Evolutionary conservation across 2,797 vertebrate species (phyloP), one percentile per base, ranked within the genome.

Genomic region (Eupleurogrammus muticus): DNA sequence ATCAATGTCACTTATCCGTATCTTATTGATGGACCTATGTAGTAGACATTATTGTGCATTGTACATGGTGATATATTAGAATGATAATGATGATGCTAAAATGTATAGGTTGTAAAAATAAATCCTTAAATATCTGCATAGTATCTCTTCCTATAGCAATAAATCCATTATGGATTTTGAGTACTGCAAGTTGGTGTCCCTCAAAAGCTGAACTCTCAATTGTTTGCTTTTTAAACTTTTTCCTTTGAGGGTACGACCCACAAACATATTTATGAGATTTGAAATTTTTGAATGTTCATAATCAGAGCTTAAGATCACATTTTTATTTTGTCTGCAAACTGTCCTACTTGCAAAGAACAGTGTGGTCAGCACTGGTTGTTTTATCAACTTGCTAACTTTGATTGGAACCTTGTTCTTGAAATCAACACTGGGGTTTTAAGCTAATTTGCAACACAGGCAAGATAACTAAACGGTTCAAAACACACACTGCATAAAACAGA

Each of bases 331-430:
- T 1, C 24, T 53, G 50, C n/a, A 51, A 32, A 13, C 28, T 35
- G 5, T 42, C 21, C 14, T 14, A 16, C 24, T 36, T 35, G 38
- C 13, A 1, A 44, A 52, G 47, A 21, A n/a, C 19, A 24, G 0
- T 5, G 17, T 44, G 2, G 0, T 44, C 21, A 28, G 4, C 32
- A 19, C 1, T 23, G 13, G 20, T 38, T 38, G 24, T 34, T 46
- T 44, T 17, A 49, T 32, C n/a, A 38, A 24, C 8, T 32, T 56
- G 32, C 12, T 40, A 56, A 9, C 56, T 66, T 66, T 28, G 28
- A 28, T 28, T 28, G 28, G 28, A 28, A 28, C 28, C 28, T 28
- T 28, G 28, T 28, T 28, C 6, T 28, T 28, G 28, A 28, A 28
- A 3, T 28, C 3, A 6, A 28, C 28, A 28, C 3, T 28, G 28